phyloP scores from a whole-genome alignment of 1,140 invertebrate species.

The Scaptomyza hsui region DNA sequence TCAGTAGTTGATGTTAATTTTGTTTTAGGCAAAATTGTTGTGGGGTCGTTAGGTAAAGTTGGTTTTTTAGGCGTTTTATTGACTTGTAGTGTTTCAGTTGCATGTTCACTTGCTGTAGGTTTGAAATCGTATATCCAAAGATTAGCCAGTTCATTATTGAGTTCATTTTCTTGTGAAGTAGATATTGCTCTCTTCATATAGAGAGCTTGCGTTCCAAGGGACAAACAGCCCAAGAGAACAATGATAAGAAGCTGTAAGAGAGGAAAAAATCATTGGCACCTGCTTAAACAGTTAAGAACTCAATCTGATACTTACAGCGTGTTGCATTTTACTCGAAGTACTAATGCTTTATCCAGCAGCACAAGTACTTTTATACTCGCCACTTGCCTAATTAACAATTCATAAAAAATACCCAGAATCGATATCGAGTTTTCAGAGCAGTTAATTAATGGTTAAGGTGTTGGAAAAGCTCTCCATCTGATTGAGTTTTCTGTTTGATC shows the following conservation, averaged over 20 bases:
- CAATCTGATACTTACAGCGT: conserved; percentile 53
- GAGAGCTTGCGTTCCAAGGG: neutral
- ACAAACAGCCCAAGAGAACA: conserved; percentile 2
- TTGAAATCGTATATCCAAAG: neutral
- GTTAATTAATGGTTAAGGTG: conserved; percentile 2
- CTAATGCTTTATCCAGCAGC: conserved; percentile 32
- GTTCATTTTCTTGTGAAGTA: neutral
- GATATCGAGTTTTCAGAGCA: neutral
- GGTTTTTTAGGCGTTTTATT: too few relatives aligned
- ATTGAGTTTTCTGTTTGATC: neutral
- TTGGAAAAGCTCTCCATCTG: conserved; percentile 6
- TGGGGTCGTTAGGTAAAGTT: too few relatives aligned
- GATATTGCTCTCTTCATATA: too few relatives aligned
- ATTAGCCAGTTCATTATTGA: neutral
- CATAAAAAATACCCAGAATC: conserved; percentile 61
- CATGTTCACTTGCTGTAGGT: too few relatives aligned
- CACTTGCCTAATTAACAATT: conserved; percentile 39
- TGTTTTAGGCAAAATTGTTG: neutral
- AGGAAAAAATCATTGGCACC: conserved; percentile 5
- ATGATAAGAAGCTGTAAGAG: conserved; percentile 7
- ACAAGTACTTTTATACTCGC: conserved; percentile 53
- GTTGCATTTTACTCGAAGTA: conserved; percentile 56
- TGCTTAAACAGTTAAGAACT: neutral
- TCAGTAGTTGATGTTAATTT: neutral
- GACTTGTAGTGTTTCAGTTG: too few relatives aligned